These are phyloP conservation scores for Phalangium opilio DNA, from an alignment of 2,888 invertebrate species.

Conservation along the genomic window DNA sequence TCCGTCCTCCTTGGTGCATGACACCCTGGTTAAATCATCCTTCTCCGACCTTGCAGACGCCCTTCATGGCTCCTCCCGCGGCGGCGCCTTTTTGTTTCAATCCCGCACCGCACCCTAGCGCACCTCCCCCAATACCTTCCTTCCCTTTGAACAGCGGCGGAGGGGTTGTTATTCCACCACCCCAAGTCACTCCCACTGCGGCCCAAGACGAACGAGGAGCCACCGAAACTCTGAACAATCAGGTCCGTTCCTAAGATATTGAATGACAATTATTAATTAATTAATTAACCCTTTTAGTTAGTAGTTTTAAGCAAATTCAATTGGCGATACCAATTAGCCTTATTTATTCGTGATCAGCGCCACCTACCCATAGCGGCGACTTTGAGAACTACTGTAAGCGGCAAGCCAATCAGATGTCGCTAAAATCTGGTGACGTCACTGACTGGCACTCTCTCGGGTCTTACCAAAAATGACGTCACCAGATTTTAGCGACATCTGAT, in stretches of 20 bases:
- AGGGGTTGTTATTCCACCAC: constrained; percentile 5
- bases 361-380: too few species aligned
- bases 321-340: too few species aligned
- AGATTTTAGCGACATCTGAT: too few species aligned
- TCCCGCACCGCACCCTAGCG: constrained; percentile 1
- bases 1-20: constrained; percentile 11
- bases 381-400: too few species aligned
- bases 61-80: constrained; percentile 5
- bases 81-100: constrained; percentile 4
- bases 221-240: constrained; percentile 16
- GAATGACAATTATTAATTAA: too few species aligned
- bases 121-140: not conserved
- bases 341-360: too few species aligned
- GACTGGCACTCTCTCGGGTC: too few species aligned
- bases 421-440: too few species aligned
- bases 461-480: too few species aligned
- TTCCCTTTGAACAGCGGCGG: not conserved
- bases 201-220: constrained; percentile 6
- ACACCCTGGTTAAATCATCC: constrained; percentile 8
- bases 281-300: too few species aligned
- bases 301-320: too few species aligned
- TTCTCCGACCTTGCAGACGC: not conserved
- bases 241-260: constrained; percentile 3
- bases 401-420: too few species aligned
- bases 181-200: constrained; percentile 9